Evolutionary conservation across 2,888 invertebrate genomes (phyloP).

Genomic region (Camptogramma bilineatum): DNA sequence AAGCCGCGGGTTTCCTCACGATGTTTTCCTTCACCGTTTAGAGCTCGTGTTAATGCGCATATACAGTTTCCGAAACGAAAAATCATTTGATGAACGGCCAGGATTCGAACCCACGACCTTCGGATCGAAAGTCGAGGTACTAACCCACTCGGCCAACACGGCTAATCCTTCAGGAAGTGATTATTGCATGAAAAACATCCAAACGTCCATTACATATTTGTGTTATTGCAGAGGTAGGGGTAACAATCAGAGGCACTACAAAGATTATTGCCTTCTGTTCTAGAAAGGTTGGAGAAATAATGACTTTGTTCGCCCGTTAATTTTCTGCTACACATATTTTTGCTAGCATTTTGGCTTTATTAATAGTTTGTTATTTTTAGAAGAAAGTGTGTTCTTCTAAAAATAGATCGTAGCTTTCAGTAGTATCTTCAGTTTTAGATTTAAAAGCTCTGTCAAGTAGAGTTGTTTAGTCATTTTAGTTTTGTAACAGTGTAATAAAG

Average conservation of each 20-base stretch:
- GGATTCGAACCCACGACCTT: no score
- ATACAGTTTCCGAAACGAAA: no score
- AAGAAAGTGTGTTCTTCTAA: background rate
- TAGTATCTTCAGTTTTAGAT: no score
- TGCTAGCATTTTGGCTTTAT: background rate
- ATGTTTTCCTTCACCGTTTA: no score
- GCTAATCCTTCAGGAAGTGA: background rate
- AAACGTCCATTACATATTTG: background rate
- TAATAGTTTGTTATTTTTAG: background rate
- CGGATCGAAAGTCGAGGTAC: no score
- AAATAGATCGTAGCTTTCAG: background rate
- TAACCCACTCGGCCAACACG: no score
- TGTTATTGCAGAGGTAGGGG: slow-evolving; percentile 3
- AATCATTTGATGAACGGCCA: no score
- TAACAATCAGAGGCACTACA: slow-evolving; percentile 55
- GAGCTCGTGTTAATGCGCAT: no score
- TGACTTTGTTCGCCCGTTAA: slow-evolving; percentile 52
- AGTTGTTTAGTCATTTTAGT: no score
- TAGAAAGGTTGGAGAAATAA: slow-evolving; percentile 54
- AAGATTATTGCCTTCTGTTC: slow-evolving; percentile 67
- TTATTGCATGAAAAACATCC: background rate
- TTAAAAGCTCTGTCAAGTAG: no score
- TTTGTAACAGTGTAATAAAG: no score
- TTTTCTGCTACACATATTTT: slow-evolving; percentile 43
- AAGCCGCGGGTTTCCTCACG: no score